phyloP scores from a whole-genome alignment of 2,113 vertebrate species.

The Oryzias javanicus region DNA sequence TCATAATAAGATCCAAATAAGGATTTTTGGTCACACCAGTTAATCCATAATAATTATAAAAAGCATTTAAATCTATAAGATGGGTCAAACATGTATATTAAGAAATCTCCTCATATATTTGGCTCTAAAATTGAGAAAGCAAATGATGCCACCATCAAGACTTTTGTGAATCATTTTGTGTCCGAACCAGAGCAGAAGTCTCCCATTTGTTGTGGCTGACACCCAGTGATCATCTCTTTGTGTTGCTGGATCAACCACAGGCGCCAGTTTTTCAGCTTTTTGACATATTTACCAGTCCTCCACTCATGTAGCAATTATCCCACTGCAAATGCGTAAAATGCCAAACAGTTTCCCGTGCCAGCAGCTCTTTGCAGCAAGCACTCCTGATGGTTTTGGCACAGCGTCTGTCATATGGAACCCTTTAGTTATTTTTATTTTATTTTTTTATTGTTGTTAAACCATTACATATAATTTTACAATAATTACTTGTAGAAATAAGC shows the following conservation, averaged over 20 bases:
- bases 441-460: not conserved
- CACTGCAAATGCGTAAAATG: conserved; percentile 8
- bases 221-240: conserved; percentile 22
- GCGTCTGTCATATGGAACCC: not conserved
- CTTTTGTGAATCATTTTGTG: too few relatives aligned
- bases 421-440: not conserved
- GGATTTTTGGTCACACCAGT: not conserved
- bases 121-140: too few relatives aligned
- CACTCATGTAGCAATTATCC: conserved; percentile 38
- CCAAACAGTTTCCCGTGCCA: conserved; percentile 1
- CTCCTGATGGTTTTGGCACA: conserved; percentile 6
- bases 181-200: too few relatives aligned
- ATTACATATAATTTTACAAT: too few relatives aligned
- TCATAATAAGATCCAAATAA: not conserved
- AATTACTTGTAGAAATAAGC: too few relatives aligned
- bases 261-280: conserved; percentile 10
- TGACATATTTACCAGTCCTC: conserved; percentile 16
- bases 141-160: too few relatives aligned
- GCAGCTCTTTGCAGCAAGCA: conserved; percentile 14
- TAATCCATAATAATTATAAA: too few relatives aligned
- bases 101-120: too few relatives aligned
- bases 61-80: too few relatives aligned
- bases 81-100: too few relatives aligned
- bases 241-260: conserved; percentile 20
- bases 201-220: not conserved